Percentiles rank a stretch among this genome's conserved stretches.
Evolutionary conservation across 1,140 invertebrate species (phyloP).

Genomic region (Branchinecta lindahli): DNA sequence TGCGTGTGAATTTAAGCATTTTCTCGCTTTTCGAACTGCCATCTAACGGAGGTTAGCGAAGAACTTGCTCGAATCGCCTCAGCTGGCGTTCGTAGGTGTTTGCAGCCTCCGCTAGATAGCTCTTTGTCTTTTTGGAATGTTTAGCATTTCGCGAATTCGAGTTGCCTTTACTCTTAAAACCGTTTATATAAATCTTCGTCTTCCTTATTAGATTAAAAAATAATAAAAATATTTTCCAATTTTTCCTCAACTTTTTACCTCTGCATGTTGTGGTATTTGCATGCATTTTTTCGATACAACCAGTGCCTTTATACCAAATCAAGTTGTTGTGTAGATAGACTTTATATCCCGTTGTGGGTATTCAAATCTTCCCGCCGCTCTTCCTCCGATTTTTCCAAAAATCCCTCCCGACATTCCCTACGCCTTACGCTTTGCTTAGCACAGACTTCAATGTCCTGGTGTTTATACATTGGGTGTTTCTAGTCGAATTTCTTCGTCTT

Average conservation of each 20-base stretch:
- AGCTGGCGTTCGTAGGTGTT: background rate
- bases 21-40: background rate
- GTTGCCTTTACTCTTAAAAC: background rate
- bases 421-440: too few species aligned
- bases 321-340: constrained; percentile 11
- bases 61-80: background rate
- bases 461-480: too few species aligned
- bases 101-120: background rate
- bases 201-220: background rate
- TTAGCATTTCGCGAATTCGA: background rate
- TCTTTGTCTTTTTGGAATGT: background rate
- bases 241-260: constrained; percentile 10
- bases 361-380: too few species aligned
- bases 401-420: too few species aligned
- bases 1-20: background rate
- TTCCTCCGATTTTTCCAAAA: too few species aligned
- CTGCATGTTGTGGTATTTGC: background rate
- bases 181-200: constrained; percentile 1
- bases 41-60: background rate
- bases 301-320: constrained; percentile 5
- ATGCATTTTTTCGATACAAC: constrained; percentile 1
- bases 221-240: background rate
- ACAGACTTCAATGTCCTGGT: too few species aligned
- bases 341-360: background rate
- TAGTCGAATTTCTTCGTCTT: too few species aligned